phyloP scores from a whole-genome alignment of 1,140 invertebrate species.

The Anoplolepis gracilipes region DNA sequence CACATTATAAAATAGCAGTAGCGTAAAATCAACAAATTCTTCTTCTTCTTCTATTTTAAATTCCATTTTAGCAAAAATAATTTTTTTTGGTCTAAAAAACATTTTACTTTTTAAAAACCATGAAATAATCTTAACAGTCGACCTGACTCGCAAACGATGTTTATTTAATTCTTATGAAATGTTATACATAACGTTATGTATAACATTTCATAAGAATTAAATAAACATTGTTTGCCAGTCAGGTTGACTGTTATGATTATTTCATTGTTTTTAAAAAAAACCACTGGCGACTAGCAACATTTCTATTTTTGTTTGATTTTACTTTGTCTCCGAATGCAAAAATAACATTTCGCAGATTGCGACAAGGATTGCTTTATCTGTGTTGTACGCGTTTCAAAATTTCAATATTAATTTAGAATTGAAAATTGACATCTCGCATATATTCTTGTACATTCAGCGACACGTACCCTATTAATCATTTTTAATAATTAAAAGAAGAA shows the following conservation, averaged over 20 bases:
- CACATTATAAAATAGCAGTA: background rate
- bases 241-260: too few relatives aligned
- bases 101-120: background rate
- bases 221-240: too few relatives aligned
- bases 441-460: background rate
- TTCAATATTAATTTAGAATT: background rate
- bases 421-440: background rate
- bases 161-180: too few relatives aligned
- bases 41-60: too few relatives aligned
- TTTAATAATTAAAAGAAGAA: background rate
- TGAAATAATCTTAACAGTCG: too few relatives aligned
- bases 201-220: too few relatives aligned
- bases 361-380: background rate
- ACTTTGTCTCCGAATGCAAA: background rate
- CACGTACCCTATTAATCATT: background rate
- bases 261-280: too few relatives aligned
- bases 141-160: too few relatives aligned
- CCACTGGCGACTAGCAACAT: too few relatives aligned
- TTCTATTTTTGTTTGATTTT: too few relatives aligned
- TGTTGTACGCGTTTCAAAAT: background rate
- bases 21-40: background rate
- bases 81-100: background rate
- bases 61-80: background rate
- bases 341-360: background rate
- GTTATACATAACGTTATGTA: too few relatives aligned